Evolutionary conservation across 2,113 vertebrate genomes (phyloP).

Genomic region (Catharus fuscescens): DNA sequence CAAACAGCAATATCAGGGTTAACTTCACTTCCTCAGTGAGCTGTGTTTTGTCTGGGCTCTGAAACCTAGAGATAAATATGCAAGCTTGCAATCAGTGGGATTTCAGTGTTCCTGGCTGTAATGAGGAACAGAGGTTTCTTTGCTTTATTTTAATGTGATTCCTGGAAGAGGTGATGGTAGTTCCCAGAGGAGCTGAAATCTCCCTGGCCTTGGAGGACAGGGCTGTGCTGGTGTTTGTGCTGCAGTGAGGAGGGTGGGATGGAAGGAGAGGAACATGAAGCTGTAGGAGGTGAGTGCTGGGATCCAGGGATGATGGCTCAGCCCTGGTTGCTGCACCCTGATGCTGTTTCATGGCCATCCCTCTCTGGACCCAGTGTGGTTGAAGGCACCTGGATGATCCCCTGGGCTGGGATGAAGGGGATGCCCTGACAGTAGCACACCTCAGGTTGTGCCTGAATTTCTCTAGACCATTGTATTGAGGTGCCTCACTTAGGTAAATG

Average conservation of each 20-base stretch:
- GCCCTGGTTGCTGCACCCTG: background rate
- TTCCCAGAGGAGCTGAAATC: background rate
- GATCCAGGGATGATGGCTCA: background rate
- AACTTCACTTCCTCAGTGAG: background rate
- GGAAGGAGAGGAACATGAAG: background rate
- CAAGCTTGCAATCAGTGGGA: constrained; percentile 36
- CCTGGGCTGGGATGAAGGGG: background rate
- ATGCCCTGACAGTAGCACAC: background rate
- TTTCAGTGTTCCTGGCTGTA: constrained; percentile 43
- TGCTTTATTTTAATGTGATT: constrained; percentile 3
- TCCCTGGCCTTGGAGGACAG: background rate
- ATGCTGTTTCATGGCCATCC: background rate
- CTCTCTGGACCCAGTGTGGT: rapidly evolving
- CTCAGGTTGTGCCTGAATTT: background rate
- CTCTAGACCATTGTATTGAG: background rate
- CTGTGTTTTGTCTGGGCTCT: constrained; percentile 59
- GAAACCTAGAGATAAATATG: constrained; percentile 47
- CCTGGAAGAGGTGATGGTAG: background rate
- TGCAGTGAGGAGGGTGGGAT: background rate
- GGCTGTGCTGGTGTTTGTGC: background rate
- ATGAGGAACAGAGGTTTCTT: constrained; percentile 25
- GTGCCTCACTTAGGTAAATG: background rate
- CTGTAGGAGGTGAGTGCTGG: background rate
- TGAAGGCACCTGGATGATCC: background rate
- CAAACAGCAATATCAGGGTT: background rate